Percentiles rank a stretch among this genome's conserved stretches.
Evolutionary conservation across 2,888 invertebrate species (phyloP).

Genomic region (Phengaris arion): DNA sequence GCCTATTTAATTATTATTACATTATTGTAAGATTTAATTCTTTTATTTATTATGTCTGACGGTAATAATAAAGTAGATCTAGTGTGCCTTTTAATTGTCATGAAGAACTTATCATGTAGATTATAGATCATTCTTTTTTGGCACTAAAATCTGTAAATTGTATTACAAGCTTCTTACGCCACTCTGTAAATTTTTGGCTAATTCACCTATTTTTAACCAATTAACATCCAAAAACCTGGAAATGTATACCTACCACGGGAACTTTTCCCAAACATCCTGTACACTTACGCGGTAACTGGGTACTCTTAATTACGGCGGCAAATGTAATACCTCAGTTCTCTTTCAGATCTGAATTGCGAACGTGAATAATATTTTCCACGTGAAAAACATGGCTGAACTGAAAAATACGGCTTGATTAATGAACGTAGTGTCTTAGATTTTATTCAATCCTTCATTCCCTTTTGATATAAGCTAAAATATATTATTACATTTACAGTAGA

Average conservation of each 20-base stretch:
- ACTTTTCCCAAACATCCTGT: background rate
- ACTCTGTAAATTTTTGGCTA: too few species aligned
- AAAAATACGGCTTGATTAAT: conserved; percentile 14
- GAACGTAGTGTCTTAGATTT: background rate
- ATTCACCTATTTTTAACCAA: too few species aligned
- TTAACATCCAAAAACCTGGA: background rate
- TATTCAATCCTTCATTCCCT: background rate
- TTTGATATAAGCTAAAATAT: background rate
- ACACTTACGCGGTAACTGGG: background rate
- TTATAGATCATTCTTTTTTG: too few species aligned
- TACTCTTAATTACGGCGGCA: background rate
- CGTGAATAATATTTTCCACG: conserved; percentile 21
- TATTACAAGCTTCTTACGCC: too few species aligned
- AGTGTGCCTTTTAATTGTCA: too few species aligned
- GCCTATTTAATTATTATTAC: too few species aligned
- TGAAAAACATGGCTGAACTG: conserved; percentile 8
- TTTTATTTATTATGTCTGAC: too few species aligned
- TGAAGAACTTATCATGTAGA: too few species aligned
- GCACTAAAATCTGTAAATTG: too few species aligned
- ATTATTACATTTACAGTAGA: background rate
- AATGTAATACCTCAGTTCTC: background rate
- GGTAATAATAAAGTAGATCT: too few species aligned
- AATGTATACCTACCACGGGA: background rate
- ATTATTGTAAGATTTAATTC: too few species aligned
- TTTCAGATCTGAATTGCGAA: conserved; percentile 20